Base-by-base conservation (phyloP, 2,113 vertebrate genomes). In the Halcyon senegalensis region DNA sequence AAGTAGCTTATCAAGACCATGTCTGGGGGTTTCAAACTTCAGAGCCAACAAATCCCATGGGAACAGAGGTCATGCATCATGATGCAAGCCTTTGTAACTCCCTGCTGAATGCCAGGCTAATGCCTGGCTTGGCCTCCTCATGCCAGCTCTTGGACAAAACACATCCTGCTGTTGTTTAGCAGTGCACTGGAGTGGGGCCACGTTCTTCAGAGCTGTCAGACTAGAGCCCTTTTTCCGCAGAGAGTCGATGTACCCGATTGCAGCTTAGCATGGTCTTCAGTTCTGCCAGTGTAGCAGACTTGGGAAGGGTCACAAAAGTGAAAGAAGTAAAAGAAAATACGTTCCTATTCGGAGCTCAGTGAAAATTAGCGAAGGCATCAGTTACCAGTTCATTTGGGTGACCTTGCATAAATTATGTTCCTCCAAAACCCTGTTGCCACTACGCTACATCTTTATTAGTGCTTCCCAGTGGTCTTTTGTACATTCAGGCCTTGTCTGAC, bases 151-250 rank as follows among this genome's bases (percentile, higher is more conserved):
- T 31, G 10, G 37, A 50, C 63, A 67, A 51, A 94, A 66, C 28
- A 5, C 67, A 9, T 23, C 59, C 44, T 55, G 55, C 41, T n/a
- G 24, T n/a, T 73, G 8, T 66, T 82, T 50, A 39, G 31, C 55
- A 5, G 0, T 5, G 30, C 28, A 1, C 13, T 46, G 59, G 30
- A 13, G 39, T 7, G 69, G 37, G 55, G 37, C 41, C n/a, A 3
- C 3, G 2, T 66, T 28, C 69, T 89, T 56, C 44, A 20, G 13
- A 39, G 33, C n/a, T 19, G 27, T 78, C 51, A 48, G 6, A 25
- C 30, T 31, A 20, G 46, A 75, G 60, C 51, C 25, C 14, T 13
- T 87, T 84, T 63, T 17, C 13, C 35, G 27, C 14, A 18, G 15
- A 53, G 43, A 23, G 43, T 46, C 77, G n/a, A 3, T 17, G 16